Conservation (phyloP, 2,888 invertebrate genomes). For the Myathropa florea region DNA sequence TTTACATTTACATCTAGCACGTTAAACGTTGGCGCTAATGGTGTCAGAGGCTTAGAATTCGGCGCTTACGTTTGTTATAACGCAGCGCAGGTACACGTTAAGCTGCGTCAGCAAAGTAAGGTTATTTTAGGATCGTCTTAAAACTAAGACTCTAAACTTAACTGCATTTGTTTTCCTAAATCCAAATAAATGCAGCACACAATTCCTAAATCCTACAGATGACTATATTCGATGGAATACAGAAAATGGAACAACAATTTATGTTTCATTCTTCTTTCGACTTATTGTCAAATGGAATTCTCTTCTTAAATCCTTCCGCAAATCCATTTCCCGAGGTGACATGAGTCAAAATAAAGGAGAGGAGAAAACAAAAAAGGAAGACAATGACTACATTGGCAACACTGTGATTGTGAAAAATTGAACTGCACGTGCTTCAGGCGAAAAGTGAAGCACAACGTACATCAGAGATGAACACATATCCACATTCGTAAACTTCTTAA, state of each 20-base stretch:
- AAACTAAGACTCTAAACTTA: no score
- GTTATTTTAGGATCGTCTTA: no score
- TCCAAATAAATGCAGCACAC: no score
- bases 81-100: no score
- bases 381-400: constrained; percentile 2
- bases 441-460: constrained; percentile 14
- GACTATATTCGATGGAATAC: background rate
- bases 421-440: constrained; percentile 17
- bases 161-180: no score
- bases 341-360: background rate
- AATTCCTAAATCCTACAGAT: no score
- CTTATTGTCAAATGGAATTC: background rate
- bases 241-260: no score
- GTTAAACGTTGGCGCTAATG: no score
- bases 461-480: background rate
- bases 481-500: constrained; percentile 28
- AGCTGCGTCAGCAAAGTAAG: no score
- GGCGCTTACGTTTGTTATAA: no score
- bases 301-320: background rate
- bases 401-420: background rate
- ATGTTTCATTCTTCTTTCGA: background rate
- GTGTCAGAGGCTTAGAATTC: no score
- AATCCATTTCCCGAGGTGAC: background rate
- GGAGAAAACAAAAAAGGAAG: background rate
- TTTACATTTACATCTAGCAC: no score